Evolutionary conservation across 2,888 invertebrate genomes (phyloP), one percentile per base, ranked within the genome.

Genomic region (Dendrolimus houi): DNA sequence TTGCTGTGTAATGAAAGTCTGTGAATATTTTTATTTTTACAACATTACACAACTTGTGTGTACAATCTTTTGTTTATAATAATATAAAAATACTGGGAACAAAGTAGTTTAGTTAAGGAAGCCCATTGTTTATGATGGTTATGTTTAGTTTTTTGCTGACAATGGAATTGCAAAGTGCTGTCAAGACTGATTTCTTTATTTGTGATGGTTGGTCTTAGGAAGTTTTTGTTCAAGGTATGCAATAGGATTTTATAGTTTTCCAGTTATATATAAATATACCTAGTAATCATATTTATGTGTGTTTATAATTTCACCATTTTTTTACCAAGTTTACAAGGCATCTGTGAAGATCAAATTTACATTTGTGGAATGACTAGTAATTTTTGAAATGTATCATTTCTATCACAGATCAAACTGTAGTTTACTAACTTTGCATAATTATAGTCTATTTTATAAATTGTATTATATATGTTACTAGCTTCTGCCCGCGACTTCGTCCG

Each of bases 171-270:
- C 14, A 41, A 14, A 13, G 40, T 55, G 40, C 41, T 56, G 9
- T 56, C 52, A 13, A 17, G 41, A 12, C 52, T 17, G 9, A 53
- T 58, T 52, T 63, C 59, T 57, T 59, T 53, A 40, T 56, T 53
- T 62, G 64, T 62, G 57, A 66, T 69, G 66, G 61, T 64, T 61
- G 63, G 65, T 57, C 60, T 63, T 58, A 60, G 59, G 53, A 60
- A 60, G 58, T 57, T 63, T 55, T 59, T 64, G 53, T 68, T 67
- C 60, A 64, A 63, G 62, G 66, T 62, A 64, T 17, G 8, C 6
- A 29, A 29, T 29, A 29, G 29, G 55, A 54, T 55, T 56, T 54
- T 56, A 8, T 47, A 9, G 47, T 47, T 47, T 47, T 2, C 47
- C 47, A 47, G 9, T 47, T 47, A 47, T 47, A 47, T 47, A 12